A percentile compares a stretch with the other conserved stretches of the same genome.
Conservation (phyloP, 2,797 vertebrate genomes). For the Notamacropus eugenii region DNA sequence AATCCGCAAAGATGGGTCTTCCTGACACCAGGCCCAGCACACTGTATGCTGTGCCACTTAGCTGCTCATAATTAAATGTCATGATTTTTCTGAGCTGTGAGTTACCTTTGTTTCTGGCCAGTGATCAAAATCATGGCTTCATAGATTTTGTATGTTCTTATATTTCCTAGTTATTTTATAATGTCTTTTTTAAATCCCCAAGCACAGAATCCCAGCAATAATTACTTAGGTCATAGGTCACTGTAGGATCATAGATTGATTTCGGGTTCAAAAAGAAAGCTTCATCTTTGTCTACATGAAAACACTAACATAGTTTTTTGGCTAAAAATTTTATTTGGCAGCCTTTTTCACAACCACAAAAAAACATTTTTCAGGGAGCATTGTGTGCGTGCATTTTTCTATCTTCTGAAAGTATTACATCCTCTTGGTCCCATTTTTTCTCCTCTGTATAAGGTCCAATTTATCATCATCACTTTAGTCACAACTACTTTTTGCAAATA, state of each 20-base stretch:
- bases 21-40: too few relatives aligned
- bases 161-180: not conserved
- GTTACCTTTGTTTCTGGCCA: not conserved
- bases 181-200: not conserved
- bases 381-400: not conserved
- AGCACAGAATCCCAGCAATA: not conserved
- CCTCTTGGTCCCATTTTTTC: not conserved
- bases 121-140: not conserved
- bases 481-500: not conserved
- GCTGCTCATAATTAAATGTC: not conserved
- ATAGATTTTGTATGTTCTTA: not conserved
- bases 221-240: not conserved
- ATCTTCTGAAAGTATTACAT: not conserved
- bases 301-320: not conserved
- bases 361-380: not conserved
- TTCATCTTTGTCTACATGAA: not conserved
- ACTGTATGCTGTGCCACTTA: not conserved
- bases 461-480: not conserved
- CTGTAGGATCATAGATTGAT: not conserved
- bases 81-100: not conserved
- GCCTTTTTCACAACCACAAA: not conserved
- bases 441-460: not conserved
- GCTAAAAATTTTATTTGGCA: not conserved
- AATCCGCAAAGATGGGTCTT: not conserved
- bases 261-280: not conserved